Evolutionary conservation across 2,888 invertebrate genomes (phyloP).

Genomic region (Carcina quercana): DNA sequence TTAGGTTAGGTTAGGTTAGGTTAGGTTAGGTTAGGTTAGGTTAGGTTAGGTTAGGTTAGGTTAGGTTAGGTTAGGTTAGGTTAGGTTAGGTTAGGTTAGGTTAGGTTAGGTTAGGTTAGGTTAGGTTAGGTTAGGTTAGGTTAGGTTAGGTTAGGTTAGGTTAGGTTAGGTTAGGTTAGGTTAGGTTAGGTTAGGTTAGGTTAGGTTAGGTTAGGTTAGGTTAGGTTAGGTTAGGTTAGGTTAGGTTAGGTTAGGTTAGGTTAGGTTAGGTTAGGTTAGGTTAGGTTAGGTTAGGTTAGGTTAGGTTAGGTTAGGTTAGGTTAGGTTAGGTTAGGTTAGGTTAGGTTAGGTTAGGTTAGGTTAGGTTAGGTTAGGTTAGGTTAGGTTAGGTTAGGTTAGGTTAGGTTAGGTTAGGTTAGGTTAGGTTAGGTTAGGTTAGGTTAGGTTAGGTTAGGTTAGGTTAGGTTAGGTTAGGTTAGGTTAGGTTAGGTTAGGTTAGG

Average conservation of each 20-base stretch:
- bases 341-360: slow-evolving; percentile 6
- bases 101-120: slow-evolving; percentile 4
- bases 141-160: slow-evolving; percentile 5
- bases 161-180: slow-evolving; percentile 5
- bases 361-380: slow-evolving; percentile 6
- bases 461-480: slow-evolving; percentile 5
- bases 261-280: slow-evolving; percentile 5
- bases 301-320: slow-evolving; percentile 5
- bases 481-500: slow-evolving; percentile 2
- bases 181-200: slow-evolving; percentile 5
- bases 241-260: slow-evolving; percentile 5
- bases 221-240: slow-evolving; percentile 5
- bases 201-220: slow-evolving; percentile 5
- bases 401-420: slow-evolving; percentile 6
- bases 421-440: slow-evolving; percentile 6
- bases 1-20: slow-evolving; percentile 5
- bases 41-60: slow-evolving; percentile 5
- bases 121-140: slow-evolving; percentile 5
- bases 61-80: slow-evolving; percentile 5
- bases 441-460: slow-evolving; percentile 6
- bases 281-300: slow-evolving; percentile 5
- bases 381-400: slow-evolving; percentile 5
- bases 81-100: slow-evolving; percentile 5
- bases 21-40: slow-evolving; percentile 5
- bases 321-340: slow-evolving; percentile 6